Percentiles rank a stretch among this genome's conserved stretches.
These are phyloP conservation scores for Zingel zingel DNA, from an alignment of 2,113 vertebrate genomes.

Conservation along the genomic window DNA sequence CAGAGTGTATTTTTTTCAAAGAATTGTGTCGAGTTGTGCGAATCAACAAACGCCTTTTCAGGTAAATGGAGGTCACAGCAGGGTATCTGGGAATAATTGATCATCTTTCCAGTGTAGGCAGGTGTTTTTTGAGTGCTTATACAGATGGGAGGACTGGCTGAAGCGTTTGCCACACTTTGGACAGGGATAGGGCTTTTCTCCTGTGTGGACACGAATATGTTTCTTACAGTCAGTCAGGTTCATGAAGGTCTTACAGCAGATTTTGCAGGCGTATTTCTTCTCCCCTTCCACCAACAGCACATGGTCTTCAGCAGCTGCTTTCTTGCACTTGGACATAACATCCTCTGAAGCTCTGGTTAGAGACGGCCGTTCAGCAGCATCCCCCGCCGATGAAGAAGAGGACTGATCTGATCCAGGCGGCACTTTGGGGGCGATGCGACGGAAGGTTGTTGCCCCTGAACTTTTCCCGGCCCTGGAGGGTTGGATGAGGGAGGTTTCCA, in stretches of 20 bases:
- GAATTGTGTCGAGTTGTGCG: background rate
- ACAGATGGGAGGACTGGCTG: conserved; percentile 97
- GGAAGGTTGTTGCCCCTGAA: conserved; percentile 85
- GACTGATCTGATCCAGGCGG: conserved; percentile 73
- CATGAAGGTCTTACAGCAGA: conserved; percentile 98
- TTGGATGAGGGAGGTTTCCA: conserved; percentile 85
- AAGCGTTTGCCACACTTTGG: conserved; percentile 96
- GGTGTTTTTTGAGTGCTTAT: conserved; percentile 97
- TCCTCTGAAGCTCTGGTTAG: conserved; percentile 94
- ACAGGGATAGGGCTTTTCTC: conserved; percentile 95
- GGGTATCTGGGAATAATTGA: conserved; percentile 83
- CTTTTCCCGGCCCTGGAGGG: conserved; percentile 61
- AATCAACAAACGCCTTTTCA: background rate
- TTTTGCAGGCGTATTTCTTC: conserved; percentile 97
- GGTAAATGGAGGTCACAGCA: conserved; percentile 79
- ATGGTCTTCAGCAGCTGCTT: conserved; percentile 95
- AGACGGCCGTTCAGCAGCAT: conserved; percentile 76
- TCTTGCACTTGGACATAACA: conserved; percentile 96
- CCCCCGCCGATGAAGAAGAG: conserved; percentile 59
- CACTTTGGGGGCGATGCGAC: conserved; percentile 95
- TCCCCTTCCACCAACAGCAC: conserved; percentile 96
- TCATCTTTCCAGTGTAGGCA: conserved; percentile 94
- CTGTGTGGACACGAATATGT: conserved; percentile 96
- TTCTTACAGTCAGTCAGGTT: conserved; percentile 98
- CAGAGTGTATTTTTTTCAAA: background rate